Evolutionary conservation across 2,888 invertebrate genomes (phyloP), one percentile per base, ranked within the genome.

Genomic region (Proisotoma minuta): DNA sequence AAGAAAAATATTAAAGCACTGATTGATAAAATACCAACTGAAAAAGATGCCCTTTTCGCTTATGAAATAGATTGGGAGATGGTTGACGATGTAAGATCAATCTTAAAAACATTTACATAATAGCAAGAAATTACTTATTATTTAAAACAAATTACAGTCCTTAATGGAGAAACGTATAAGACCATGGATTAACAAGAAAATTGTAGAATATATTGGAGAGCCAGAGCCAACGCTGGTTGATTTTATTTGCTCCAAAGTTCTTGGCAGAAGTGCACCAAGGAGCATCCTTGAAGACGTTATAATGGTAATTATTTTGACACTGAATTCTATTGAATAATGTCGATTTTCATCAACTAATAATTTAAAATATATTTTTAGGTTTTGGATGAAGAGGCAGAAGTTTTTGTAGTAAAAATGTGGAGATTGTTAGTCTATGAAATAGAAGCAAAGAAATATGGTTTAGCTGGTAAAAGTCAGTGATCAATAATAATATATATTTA

Each of bases 331-430:
- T 29, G 29, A 50, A 54, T 20, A 56, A 22, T 66, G 3, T 29
- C 27, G 18, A n/a, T 26, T 49, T 47, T 12, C 20, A 20, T 59
- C 50, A 12, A 39, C 51, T 18, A 50, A 40, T 27, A 22, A 8
- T 39, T 29, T 10, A 20, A 57, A 68, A 74, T 72, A 72, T 70
- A 71, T 67, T 79, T 78, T 2, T 78, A 97, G 97, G 96, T 99
- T 73, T 84, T 99, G 76, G 99, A 99, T 79, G 98, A 99, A 78
- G 99, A 99, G 80, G 99, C 99, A 2, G 98, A 99, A 82, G 96
- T 97, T 73, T 99, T 99, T 82, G 97, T 99, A 75, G 96, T 99
- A 70, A 99, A 99, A 85, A 95, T 99, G 96, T 99, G 99, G 99
- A 85, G 99, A 74, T 84, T 99, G 76, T 84, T 99, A 70, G 98